These are phyloP conservation scores for Helobdella robusta DNA, from an alignment of 2,888 invertebrate species.

Conservation along the genomic window DNA sequence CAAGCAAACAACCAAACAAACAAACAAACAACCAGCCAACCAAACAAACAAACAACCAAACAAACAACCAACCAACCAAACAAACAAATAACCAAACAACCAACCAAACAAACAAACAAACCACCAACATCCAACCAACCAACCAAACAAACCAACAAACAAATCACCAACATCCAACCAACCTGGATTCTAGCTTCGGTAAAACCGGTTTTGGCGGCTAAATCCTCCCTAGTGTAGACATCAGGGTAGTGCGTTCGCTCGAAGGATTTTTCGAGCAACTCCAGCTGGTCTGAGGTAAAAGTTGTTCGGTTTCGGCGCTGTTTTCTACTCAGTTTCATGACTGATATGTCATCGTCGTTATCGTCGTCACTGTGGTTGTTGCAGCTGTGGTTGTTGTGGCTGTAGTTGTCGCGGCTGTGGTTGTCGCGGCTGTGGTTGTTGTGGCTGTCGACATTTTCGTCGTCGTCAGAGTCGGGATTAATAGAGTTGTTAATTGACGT, in stretches of 20 bases:
- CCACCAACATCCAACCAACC: no score
- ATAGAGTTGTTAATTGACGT: background rate
- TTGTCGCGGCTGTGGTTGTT: constrained; percentile 7
- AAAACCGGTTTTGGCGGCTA: constrained; percentile 78
- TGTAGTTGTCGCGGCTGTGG: constrained; percentile 11
- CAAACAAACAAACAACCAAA: no score
- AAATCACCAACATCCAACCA: no score
- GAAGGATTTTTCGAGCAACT: constrained; percentile 74
- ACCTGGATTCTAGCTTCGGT: constrained; percentile 90
- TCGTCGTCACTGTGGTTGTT: constrained; percentile 1
- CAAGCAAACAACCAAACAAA: no score
- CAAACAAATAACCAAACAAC: no score
- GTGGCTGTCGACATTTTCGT: background rate
- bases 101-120: no score
- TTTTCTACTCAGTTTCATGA: constrained; percentile 77
- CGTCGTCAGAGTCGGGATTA: background rate
- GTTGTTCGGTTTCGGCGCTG: constrained; percentile 84
- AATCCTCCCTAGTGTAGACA: constrained; percentile 81
- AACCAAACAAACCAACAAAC: no score
- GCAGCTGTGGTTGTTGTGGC: constrained; percentile 1
- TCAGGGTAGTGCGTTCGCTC: constrained; percentile 89
- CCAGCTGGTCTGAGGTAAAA: constrained; percentile 83
- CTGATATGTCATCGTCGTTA: background rate
- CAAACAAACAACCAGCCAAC: no score
- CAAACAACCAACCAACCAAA: no score